A percentile compares a stretch with the other conserved stretches of the same genome.
Conservation (phyloP, 2,113 vertebrate genomes). For the Pollimyrus isidori region DNA sequence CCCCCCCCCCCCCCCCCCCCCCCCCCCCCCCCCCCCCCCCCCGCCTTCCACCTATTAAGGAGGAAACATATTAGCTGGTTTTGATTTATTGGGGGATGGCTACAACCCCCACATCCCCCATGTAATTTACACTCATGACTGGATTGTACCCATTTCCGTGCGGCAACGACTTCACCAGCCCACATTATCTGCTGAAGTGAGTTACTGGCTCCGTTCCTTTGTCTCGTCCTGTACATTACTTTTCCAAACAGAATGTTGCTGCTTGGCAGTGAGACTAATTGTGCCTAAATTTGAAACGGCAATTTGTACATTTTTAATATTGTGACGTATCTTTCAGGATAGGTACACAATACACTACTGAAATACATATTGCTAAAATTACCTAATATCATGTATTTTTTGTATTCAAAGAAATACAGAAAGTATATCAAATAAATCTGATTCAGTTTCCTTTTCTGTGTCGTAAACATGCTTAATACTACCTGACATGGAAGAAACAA, state of each 20-base stretch:
- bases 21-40: too few species aligned
- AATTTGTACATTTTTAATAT: slow-evolving; percentile 46
- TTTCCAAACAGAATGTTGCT: slow-evolving; percentile 10
- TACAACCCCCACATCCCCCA: too few species aligned
- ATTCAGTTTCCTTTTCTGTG: background rate
- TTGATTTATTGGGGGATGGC: too few species aligned
- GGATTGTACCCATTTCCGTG: background rate
- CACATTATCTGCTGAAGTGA: background rate
- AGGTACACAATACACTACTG: slow-evolving; percentile 5
- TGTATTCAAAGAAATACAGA: background rate
- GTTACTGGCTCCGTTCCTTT: background rate
- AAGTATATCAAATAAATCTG: background rate
- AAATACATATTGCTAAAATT: slow-evolving; percentile 5
- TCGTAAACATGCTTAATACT: background rate
- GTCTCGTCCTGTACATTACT: background rate
- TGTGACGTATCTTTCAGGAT: slow-evolving; percentile 25
- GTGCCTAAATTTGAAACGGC: slow-evolving; percentile 59
- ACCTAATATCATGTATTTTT: background rate
- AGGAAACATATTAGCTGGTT: too few species aligned
- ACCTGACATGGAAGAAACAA: background rate
- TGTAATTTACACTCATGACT: too few species aligned
- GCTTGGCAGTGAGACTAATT: background rate
- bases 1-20: too few species aligned
- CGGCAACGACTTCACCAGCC: background rate
- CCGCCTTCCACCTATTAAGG: too few species aligned